These are phyloP conservation scores for Camptogramma bilineatum DNA, from an alignment of 2,888 invertebrate genomes.

Conservation along the genomic window DNA sequence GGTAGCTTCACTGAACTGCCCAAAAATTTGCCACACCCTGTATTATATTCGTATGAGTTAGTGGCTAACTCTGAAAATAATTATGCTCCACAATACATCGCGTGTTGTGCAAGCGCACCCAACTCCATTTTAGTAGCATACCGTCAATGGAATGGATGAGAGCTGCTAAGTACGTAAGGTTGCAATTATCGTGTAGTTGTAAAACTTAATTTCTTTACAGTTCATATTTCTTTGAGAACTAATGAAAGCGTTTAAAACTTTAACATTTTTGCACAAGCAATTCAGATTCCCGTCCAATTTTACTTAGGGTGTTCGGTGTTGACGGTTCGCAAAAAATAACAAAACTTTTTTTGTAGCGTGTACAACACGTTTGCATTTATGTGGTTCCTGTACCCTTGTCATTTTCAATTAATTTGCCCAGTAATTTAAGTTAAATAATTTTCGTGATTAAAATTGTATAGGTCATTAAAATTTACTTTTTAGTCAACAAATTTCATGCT, in stretches of 20 bases:
- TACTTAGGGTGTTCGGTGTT: constrained; percentile 42
- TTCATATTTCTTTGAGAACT: background rate
- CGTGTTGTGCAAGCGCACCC: too few relatives aligned
- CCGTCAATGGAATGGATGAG: background rate
- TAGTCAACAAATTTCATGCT: background rate
- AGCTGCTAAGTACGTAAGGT: background rate
- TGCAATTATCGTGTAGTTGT: background rate
- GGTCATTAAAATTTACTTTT: background rate
- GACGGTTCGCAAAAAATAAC: constrained; percentile 35
- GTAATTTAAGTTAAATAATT: constrained; percentile 35
- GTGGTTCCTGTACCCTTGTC: constrained; percentile 37
- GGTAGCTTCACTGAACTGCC: too few relatives aligned
- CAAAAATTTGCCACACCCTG: too few relatives aligned
- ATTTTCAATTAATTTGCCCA: constrained; percentile 37
- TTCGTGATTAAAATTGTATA: constrained; percentile 3
- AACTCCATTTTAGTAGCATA: too few relatives aligned
- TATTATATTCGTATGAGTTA: too few relatives aligned
- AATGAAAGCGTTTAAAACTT: constrained; percentile 12
- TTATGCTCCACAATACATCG: too few relatives aligned
- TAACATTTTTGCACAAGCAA: constrained; percentile 20
- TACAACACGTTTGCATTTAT: constrained; percentile 41
- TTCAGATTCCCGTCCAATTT: constrained; percentile 29
- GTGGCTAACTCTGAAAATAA: too few relatives aligned
- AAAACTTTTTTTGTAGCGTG: constrained; percentile 41
- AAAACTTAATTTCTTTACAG: background rate